Evolutionary conservation across 2,888 invertebrate genomes (phyloP).

Genomic region (Athrips mouffetella): DNA sequence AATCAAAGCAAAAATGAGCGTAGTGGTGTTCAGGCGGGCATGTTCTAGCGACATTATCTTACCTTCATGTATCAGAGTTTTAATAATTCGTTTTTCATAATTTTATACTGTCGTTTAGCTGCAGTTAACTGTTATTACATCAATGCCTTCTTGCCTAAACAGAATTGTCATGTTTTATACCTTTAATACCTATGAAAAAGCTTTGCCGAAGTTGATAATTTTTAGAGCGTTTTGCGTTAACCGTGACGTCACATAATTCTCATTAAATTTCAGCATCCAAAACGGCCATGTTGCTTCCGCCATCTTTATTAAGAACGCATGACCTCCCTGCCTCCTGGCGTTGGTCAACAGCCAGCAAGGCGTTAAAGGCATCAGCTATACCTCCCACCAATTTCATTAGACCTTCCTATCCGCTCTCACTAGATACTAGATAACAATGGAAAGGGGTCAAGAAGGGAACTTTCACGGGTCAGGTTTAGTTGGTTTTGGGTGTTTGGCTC

Average conservation of each 20-base stretch:
- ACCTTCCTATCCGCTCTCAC: constrained; percentile 38
- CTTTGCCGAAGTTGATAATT: too few species aligned
- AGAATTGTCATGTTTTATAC: too few species aligned
- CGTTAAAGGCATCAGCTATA: constrained; percentile 76
- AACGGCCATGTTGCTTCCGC: constrained; percentile 63
- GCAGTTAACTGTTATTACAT: too few species aligned
- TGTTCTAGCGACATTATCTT: too few species aligned
- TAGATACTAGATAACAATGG: constrained; percentile 26
- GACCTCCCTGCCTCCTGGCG: constrained; percentile 68
- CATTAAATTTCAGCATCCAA: constrained; percentile 49
- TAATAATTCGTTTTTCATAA: too few species aligned
- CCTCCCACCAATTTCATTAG: constrained; percentile 56
- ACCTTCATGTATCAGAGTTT: too few species aligned
- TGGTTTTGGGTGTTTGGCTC: constrained; percentile 68
- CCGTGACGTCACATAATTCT: constrained; percentile 20
- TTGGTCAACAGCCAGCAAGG: constrained; percentile 76
- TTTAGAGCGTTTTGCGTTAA: too few species aligned
- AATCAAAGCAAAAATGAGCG: too few species aligned
- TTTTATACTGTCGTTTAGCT: not conserved
- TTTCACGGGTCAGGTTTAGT: constrained; percentile 47
- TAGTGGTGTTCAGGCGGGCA: too few species aligned
- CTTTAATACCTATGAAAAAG: too few species aligned
- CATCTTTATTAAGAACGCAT: constrained; percentile 77
- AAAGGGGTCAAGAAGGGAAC: constrained; percentile 37
- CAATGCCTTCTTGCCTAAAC: too few species aligned